These are phyloP conservation scores for Chaetodon auriga DNA, from an alignment of 2,113 vertebrate genomes.

Conservation along the genomic window DNA sequence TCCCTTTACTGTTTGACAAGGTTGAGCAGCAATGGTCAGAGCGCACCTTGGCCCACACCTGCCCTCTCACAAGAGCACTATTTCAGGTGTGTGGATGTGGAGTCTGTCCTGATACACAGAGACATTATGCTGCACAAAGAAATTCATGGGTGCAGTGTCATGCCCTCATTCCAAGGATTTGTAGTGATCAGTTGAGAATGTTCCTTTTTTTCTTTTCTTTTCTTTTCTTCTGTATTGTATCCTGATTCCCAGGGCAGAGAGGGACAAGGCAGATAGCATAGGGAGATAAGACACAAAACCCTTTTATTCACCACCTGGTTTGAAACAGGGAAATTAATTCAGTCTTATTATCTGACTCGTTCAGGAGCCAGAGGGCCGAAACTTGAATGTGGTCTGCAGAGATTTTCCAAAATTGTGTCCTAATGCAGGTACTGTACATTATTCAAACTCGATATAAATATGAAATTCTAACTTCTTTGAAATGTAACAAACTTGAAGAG, in stretches of 20 bases:
- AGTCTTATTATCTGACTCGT: constrained; percentile 56
- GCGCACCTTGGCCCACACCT: constrained; percentile 42
- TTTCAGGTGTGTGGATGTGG: constrained; percentile 52
- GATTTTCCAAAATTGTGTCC: constrained; percentile 11
- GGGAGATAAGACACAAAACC: constrained; percentile 58
- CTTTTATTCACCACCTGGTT: constrained; percentile 54
- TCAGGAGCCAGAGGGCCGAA: constrained; percentile 31
- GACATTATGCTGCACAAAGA: constrained; percentile 60
- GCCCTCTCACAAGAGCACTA: constrained; percentile 31
- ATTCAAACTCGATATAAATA: constrained; percentile 29
- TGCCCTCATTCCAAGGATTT: constrained; percentile 60
- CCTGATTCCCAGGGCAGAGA: constrained; percentile 34
- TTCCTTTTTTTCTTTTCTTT: constrained; percentile 28
- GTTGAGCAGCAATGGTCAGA: constrained; percentile 52
- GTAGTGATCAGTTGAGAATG: constrained; percentile 44
- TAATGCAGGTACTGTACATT: constrained; percentile 20
- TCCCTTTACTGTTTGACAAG: constrained; percentile 63
- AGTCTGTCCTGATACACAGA: constrained; percentile 61
- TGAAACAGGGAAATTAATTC: constrained; percentile 68
- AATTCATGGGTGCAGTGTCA: constrained; percentile 46
- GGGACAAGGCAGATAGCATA: constrained; percentile 44
- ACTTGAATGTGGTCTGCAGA: constrained; percentile 1
- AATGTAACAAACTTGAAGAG: constrained; percentile 6
- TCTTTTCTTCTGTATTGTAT: constrained; percentile 46
- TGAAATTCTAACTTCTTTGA: constrained; percentile 22